Base-by-base conservation (phyloP, 1,140 invertebrate species). In the Neodiprion fabricii region DNA sequence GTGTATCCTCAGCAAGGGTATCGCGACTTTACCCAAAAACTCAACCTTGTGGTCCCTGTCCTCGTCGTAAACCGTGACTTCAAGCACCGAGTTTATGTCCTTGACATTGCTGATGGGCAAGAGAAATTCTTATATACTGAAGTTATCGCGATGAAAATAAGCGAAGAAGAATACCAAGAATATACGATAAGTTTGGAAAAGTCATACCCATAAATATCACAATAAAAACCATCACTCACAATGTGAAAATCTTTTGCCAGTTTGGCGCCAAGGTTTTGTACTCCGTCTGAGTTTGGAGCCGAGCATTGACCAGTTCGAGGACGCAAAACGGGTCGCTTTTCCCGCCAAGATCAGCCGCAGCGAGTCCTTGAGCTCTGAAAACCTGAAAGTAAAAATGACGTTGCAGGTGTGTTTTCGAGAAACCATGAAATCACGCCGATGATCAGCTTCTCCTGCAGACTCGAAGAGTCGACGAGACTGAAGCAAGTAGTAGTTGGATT, bases 171-270 rank as follows among this genome's bases (percentile, higher is more conserved):
- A 12, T 65, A 65, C 1, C 23, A 66, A 12, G n/a, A 49, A 77
- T 12, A 74, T 74, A 48, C 28, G 5, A 40, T 3, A 40, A 40
- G 28, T 40, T 40, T 71, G 72, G 66, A 17, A 65, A 72, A 74
- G 10, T 68, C 67, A 7, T 12, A 66, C 28, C 49, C 48, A 70
- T 9, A 40, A 67, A 7, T 53, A 40, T 17, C 12, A 40, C 67
- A 69, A 67, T 67, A 23, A 23, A 7, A 10, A 72, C 67, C 68
- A 12, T 40, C 70, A 92, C 95, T 95, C 89, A 98, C 96, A 99
- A 99, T 53, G 96, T 98, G 85, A 99, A 99, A 78, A 99, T 96
- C 89, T 99, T 99, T 87, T 99, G 97, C 98, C 98, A 99, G 75
- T 94, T 96, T 0, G 98, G 98, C 70, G 94, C 92, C 4, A 99